Conservation (phyloP, 2,113 vertebrate species). For the Illadopsis cleaveri region DNA sequence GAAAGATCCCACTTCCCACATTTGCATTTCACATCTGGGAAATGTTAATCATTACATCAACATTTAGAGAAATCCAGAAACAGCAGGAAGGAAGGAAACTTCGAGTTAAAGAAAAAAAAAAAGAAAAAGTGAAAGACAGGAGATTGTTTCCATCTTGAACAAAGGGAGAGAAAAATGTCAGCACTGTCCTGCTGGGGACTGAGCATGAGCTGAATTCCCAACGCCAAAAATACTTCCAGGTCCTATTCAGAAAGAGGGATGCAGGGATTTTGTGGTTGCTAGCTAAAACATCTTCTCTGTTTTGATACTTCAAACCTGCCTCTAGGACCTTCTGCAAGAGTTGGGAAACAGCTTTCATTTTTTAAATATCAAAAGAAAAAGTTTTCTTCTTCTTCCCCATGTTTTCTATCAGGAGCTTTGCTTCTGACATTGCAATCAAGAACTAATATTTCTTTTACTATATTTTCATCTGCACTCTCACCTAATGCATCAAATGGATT, state of each 20-base stretch:
- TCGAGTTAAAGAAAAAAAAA: neutral
- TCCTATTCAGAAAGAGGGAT: neutral
- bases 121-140: neutral
- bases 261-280: neutral
- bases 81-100: neutral
- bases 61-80: slow-evolving; percentile 4
- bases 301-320: neutral
- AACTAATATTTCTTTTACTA: neutral
- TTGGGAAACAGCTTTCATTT: neutral
- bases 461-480: neutral
- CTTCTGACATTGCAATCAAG: neutral
- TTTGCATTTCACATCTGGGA: slow-evolving; percentile 34
- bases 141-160: neutral
- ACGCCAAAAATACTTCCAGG: neutral
- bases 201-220: neutral
- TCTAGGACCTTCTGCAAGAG: neutral
- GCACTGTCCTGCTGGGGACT: neutral
- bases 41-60: neutral
- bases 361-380: neutral
- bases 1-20: neutral
- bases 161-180: neutral
- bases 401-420: neutral
- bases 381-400: neutral
- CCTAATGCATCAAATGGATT: neutral
- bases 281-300: neutral